Evolutionary conservation across 2,797 vertebrate species (phyloP).

Genomic region (Alfaro cultratus): DNA sequence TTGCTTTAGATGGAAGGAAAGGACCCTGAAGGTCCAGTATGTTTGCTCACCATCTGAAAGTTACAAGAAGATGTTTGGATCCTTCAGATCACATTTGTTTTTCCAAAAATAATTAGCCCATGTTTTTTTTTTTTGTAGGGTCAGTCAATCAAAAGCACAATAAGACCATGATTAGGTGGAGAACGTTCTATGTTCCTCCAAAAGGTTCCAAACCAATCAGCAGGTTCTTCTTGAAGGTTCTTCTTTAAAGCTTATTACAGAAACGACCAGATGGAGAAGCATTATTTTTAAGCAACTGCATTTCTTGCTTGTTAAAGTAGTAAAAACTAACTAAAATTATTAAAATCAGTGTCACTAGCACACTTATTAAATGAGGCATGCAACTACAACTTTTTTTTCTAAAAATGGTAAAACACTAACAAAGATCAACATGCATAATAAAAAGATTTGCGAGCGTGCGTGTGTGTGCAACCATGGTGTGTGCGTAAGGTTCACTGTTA

Average conservation of each 20-base stretch:
- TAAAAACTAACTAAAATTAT: neutral
- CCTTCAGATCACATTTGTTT: conserved; percentile 40
- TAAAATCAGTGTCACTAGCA: neutral
- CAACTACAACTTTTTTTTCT: neutral
- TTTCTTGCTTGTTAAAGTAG: neutral
- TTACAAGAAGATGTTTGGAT: conserved; percentile 54
- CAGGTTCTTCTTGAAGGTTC: neutral
- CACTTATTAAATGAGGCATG: neutral
- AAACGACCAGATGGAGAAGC: neutral
- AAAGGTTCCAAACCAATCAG: neutral
- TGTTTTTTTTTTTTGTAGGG: neutral
- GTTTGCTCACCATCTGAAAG: conserved; percentile 64
- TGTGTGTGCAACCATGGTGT: conserved; percentile 75
- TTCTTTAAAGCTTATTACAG: neutral
- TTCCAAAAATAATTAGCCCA: neutral
- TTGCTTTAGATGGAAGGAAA: conserved; percentile 61
- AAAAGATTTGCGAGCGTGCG: conserved; percentile 40
- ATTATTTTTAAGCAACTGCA: neutral
- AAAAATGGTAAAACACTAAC: neutral
- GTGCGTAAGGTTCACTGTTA: conserved; percentile 79
- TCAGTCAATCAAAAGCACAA: neutral
- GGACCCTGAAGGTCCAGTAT: conserved; percentile 63
- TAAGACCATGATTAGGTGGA: neutral
- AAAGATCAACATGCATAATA: neutral
- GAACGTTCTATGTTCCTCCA: neutral